Percentiles rank a stretch among this genome's conserved stretches.
These are phyloP conservation scores for Sardinella longiceps DNA, from an alignment of 2,797 vertebrate species.

Conservation along the genomic window DNA sequence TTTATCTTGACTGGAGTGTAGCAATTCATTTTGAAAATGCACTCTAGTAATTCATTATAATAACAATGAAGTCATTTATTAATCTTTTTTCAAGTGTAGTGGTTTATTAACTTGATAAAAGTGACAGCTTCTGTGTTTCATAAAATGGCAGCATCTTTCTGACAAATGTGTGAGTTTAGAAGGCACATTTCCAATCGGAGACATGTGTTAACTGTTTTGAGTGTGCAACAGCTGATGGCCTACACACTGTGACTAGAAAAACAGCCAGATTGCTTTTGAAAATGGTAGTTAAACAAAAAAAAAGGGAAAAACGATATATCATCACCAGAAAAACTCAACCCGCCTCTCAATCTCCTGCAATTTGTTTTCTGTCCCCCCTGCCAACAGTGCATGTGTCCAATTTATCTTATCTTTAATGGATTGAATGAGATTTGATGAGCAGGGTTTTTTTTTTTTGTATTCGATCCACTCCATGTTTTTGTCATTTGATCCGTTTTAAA, in stretches of 20 bases:
- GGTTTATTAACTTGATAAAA: neutral
- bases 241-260: neutral
- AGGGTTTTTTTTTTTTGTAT: neutral
- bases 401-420: neutral
- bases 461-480: neutral
- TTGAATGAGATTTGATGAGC: neutral
- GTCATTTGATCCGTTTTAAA: neutral
- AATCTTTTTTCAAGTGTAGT: too few species aligned
- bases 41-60: neutral
- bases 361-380: too few species aligned
- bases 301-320: neutral
- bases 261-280: neutral
- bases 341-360: neutral
- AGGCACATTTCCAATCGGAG: neutral
- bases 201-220: neutral
- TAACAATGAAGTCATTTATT: too few species aligned
- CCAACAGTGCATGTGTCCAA: neutral
- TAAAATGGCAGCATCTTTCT: neutral
- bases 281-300: neutral
- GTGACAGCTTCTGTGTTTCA: neutral
- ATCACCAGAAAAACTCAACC: neutral
- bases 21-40: too few species aligned
- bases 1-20: too few species aligned
- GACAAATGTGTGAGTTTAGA: neutral
- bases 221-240: neutral